These are phyloP conservation scores for Pachycephus smyrnensis DNA, from an alignment of 2,888 invertebrate species.

Conservation along the genomic window DNA sequence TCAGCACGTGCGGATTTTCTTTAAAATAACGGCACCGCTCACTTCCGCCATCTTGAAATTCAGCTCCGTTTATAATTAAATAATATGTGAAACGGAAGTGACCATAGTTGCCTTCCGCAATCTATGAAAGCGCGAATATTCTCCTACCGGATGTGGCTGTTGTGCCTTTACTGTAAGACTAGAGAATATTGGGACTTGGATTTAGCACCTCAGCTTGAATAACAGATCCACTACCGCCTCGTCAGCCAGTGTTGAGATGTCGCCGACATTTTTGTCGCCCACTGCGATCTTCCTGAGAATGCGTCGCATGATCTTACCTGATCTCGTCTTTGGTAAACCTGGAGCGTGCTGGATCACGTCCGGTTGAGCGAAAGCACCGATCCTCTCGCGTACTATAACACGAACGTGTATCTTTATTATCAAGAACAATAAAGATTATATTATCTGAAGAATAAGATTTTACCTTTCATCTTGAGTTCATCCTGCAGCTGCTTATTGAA, in stretches of 20 bases:
- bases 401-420: not conserved
- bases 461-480: conserved; percentile 77
- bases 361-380: conserved; percentile 96
- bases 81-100: not conserved
- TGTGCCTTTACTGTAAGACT: not conserved
- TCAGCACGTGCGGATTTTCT: not conserved
- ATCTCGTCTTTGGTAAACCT: conserved; percentile 94
- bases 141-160: not conserved
- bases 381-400: conserved; percentile 83
- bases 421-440: not conserved
- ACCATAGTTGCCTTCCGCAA: not conserved
- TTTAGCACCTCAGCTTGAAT: conserved; percentile 77
- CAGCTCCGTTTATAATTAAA: not conserved
- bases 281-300: conserved; percentile 93
- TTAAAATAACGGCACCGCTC: not conserved
- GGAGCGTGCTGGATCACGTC: conserved; percentile 95
- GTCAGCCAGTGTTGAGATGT: conserved; percentile 94
- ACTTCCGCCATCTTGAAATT: not conserved
- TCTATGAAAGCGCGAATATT: not conserved
- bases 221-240: conserved; percentile 86
- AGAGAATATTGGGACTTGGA: conserved; percentile 28
- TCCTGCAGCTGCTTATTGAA: conserved; percentile 79
- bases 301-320: conserved; percentile 98
- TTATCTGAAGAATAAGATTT: conserved; percentile 11
- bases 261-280: conserved; percentile 91